Evolutionary conservation across 2,113 vertebrate genomes (phyloP), one percentile per base, ranked within the genome.

Genomic region (Lontra canadensis): DNA sequence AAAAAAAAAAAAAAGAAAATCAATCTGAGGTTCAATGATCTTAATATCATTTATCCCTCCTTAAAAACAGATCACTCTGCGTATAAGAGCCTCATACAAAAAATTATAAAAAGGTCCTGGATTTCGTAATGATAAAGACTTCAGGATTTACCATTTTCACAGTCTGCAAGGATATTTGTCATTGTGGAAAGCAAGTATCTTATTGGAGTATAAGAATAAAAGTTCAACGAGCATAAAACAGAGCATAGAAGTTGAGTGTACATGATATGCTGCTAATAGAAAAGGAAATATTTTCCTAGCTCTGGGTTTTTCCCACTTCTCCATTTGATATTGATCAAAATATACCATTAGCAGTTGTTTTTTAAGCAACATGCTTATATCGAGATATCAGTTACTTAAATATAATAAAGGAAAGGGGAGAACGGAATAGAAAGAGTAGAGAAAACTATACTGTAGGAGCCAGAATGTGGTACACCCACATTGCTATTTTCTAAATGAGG

Each of bases 201-300:
- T 74, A 76, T 12, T 26, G 7, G 57, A 69, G 89, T 76, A 61
- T 92, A 34, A 76, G 80, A 82, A 57, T 71, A 52, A 89, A 96
- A 89, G 73, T 93, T 94, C 65, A 78, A 17, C 80, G 52, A 93
- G 25, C 57, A 25, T 82, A 78, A 95, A 95, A 63, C 67, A 90
- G 67, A 94, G 39, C 21, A 74, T 59, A 61, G 29, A 92, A 52
- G 23, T 57, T 74, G 69, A 88, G 44, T 88, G 15, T 9, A 49
- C 7, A 49, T 63, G 65, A 42, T 74, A 18, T 47, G 65, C 42
- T 67, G 23, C 57, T 63, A 4, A 76, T 69, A 29, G 17, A 93
- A 88, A 87, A 67, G 59, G 81, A 71, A 49, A 4, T 67, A 47
- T 44, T 86, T 94, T 94, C 47, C 47, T 47, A 80, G 39, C 55